Evolutionary conservation across 2,797 vertebrate genomes (phyloP).

Genomic region (Tachyglossus aculeatus): DNA sequence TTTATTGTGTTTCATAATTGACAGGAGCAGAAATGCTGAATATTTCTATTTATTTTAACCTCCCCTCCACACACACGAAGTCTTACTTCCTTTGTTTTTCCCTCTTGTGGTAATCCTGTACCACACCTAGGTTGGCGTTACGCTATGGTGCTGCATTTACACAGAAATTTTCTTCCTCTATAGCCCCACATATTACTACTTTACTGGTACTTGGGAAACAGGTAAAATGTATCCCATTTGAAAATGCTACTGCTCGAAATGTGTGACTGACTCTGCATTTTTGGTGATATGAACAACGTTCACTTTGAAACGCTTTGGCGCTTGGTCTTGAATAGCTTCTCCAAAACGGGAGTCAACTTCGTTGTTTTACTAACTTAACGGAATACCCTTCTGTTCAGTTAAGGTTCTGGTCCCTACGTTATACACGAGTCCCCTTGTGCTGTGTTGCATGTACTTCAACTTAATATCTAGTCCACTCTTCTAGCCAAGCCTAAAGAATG

Average conservation of each 20-base stretch:
- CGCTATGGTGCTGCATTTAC: conserved; percentile 88
- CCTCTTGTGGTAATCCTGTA: conserved; percentile 67
- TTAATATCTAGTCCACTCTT: too few species aligned
- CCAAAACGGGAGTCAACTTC: not conserved
- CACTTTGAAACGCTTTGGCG: conserved; percentile 61
- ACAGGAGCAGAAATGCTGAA: too few species aligned
- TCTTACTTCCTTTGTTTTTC: conserved; percentile 68
- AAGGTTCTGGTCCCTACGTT: too few species aligned
- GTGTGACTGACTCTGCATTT: conserved; percentile 66
- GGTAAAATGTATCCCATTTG: conserved; percentile 82
- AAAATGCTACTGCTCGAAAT: conserved; percentile 64
- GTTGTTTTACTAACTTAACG: conserved; percentile 44
- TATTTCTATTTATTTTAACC: too few species aligned
- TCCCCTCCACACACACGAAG: too few species aligned
- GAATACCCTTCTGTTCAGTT: not conserved
- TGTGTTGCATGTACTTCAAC: too few species aligned
- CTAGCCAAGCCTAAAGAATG: too few species aligned
- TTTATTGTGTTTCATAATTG: too few species aligned
- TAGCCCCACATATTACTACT: conserved; percentile 96
- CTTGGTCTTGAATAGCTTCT: conserved; percentile 38
- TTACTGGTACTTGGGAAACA: conserved; percentile 97
- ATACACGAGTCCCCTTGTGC: too few species aligned
- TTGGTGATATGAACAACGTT: conserved; percentile 45
- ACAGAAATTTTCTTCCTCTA: conserved; percentile 92
- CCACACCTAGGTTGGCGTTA: conserved; percentile 87